Evolutionary conservation across 2,888 invertebrate species (phyloP).

Genomic region (Ryuthela nishihirai): DNA sequence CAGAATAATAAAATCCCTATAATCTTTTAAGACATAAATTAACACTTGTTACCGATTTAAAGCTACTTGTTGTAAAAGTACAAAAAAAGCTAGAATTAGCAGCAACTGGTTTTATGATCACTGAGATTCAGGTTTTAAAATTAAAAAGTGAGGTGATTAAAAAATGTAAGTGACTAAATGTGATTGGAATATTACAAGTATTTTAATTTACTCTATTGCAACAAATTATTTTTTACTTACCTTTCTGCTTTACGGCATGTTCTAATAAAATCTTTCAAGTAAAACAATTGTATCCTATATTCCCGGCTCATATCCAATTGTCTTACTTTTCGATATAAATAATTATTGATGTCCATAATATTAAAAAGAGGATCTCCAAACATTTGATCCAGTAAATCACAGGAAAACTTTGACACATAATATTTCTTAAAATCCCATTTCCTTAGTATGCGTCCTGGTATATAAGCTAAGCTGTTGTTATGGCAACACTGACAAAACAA

Average conservation of each 20-base stretch:
- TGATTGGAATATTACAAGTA: too few relatives aligned
- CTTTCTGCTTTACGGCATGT: conserved; percentile 64
- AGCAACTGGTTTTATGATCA: too few relatives aligned
- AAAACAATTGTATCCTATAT: conserved; percentile 64
- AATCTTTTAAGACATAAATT: too few relatives aligned
- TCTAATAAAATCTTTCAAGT: conserved; percentile 66
- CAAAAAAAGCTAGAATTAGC: too few relatives aligned
- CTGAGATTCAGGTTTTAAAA: too few relatives aligned
- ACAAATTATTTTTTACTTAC: conserved; percentile 54
- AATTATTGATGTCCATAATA: conserved; percentile 65
- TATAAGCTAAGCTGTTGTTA: conserved; percentile 67
- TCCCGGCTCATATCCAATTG: conserved; percentile 60
- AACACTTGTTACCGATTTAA: too few relatives aligned
- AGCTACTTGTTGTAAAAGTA: too few relatives aligned
- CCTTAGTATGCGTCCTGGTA: conserved; percentile 56
- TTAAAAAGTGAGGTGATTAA: too few relatives aligned
- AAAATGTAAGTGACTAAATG: too few relatives aligned
- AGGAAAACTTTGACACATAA: conserved; percentile 77
- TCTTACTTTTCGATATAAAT: conserved; percentile 62
- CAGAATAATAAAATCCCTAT: too few relatives aligned
- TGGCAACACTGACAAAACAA: conserved; percentile 86
- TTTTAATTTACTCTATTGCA: too few relatives aligned
- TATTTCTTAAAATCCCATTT: conserved; percentile 61
- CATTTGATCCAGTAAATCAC: conserved; percentile 70
- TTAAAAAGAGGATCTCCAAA: conserved; percentile 71